These are phyloP conservation scores for Apodemia duryi DNA, from an alignment of 2,888 invertebrate species.

Conservation along the genomic window DNA sequence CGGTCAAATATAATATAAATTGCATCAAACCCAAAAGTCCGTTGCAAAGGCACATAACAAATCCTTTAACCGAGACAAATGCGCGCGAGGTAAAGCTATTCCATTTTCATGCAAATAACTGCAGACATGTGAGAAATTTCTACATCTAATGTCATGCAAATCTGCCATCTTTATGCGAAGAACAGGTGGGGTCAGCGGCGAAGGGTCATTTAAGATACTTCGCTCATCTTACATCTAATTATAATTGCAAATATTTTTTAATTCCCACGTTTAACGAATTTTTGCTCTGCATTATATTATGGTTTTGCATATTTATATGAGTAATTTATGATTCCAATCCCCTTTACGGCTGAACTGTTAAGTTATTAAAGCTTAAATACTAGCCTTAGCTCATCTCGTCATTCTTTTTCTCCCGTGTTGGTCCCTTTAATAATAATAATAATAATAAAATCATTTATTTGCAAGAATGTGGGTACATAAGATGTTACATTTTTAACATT, in stretches of 20 bases:
- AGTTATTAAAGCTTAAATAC: not conserved
- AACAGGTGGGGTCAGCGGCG: constrained; percentile 66
- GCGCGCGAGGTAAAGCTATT: constrained; percentile 25
- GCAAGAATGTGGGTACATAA: no score
- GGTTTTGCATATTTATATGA: constrained; percentile 23
- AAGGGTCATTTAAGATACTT: constrained; percentile 45
- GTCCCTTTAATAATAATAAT: no score
- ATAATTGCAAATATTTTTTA: constrained; percentile 52
- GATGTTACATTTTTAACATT: no score
- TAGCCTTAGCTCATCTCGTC: not conserved
- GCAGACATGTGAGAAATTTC: constrained; percentile 44
- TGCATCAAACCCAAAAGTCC: constrained; percentile 21
- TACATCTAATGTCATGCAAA: constrained; percentile 30
- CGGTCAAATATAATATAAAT: not conserved
- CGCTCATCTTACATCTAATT: constrained; percentile 40
- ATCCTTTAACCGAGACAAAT: constrained; percentile 21
- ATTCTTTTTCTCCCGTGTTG: no score
- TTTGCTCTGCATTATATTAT: constrained; percentile 20
- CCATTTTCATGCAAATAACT: constrained; percentile 32
- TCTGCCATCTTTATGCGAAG: constrained; percentile 42
- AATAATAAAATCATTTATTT: no score
- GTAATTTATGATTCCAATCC: not conserved
- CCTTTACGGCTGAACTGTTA: not conserved
- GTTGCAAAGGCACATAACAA: constrained; percentile 16
- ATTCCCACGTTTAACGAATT: constrained; percentile 42